phyloP scores from a whole-genome alignment of 2,888 invertebrate species.

The Agrochola lychnidis region DNA sequence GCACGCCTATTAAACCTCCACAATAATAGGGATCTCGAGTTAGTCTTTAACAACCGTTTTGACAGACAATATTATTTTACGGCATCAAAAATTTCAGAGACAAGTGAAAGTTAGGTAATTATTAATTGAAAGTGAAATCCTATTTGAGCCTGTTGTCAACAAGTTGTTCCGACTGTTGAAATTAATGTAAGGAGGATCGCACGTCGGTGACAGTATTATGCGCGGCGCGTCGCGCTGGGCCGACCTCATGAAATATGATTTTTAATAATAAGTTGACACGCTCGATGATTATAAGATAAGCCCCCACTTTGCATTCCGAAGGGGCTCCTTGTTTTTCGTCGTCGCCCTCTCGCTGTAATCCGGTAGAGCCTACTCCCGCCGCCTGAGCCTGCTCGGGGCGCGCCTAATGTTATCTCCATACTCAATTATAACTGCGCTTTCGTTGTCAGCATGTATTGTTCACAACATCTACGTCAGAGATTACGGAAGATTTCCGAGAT shows the following conservation, averaged over 20 bases:
- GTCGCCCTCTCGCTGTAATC: conserved; percentile 82
- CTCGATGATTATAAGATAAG: conserved; percentile 91
- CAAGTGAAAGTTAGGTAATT: conserved; percentile 61
- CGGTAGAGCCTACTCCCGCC: conserved; percentile 79
- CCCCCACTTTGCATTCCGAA: conserved; percentile 89
- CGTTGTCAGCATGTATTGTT: conserved; percentile 44
- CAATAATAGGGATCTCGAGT: conserved; percentile 61
- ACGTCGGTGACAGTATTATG: conserved; percentile 73
- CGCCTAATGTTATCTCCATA: conserved; percentile 74
- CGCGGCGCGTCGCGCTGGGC: conserved; percentile 78
- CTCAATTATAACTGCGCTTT: conserved; percentile 63
- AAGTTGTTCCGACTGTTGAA: conserved; percentile 74
- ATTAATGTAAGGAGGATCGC: conserved; percentile 75
- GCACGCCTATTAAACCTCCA: conserved; percentile 73
- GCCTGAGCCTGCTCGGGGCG: conserved; percentile 67
- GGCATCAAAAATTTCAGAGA: conserved; percentile 51
- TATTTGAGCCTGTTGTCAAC: conserved; percentile 74
- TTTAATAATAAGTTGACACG: conserved; percentile 91
- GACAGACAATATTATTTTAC: conserved; percentile 44
- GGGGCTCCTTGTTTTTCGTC: conserved; percentile 86
- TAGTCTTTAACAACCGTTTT: conserved; percentile 47
- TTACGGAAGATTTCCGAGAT: conserved; percentile 36
- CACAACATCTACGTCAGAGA: conserved; percentile 40
- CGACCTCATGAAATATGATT: conserved; percentile 89
- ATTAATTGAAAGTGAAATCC: conserved; percentile 73